Base-by-base conservation (phyloP, 2,888 invertebrate genomes). In the Drosophila macrospina region DNA sequence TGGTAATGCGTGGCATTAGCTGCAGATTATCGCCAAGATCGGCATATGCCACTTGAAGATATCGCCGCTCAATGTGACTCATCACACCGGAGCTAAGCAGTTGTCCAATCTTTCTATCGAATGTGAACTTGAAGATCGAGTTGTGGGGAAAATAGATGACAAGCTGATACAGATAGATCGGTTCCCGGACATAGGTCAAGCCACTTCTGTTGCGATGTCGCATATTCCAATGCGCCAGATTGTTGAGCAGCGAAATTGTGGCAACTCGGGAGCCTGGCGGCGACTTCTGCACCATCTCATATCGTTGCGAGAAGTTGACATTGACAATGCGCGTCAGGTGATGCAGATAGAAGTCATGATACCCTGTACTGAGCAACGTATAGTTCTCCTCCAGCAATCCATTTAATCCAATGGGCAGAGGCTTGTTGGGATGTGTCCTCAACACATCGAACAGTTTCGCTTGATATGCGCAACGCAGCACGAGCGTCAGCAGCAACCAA, bases 401-500 rank as follows among this genome's bases (percentile, higher is more conserved):
- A 0, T 55, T 20, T 1, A 88, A 67, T 2, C 68, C 79, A 3
- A 24, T 6, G 3, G 91, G 91, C 60, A 86, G 26, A 2, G 67
- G 70, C 4, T 66, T 48, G 6, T 78, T 74, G 5, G 56, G 63
- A 0, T 76, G 73, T 20, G 71, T 59, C 6, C 90, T 89, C 52
- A 91, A 62, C 15, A 88, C 79, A 20, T 90, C 88, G 44, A 88
- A 91, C 28, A 91, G 41, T n/a, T 90, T 90, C 0, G 89, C 91
- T 68, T 91, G 91, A 51, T 91, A 91, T 28, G 90, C 90, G 37
- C 84, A 87, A 2, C 91, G 89, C 30, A 91, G 44, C 8, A 91
- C 78, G 2, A 91, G 52, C 0, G 88, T 81, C 1, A 79, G 60
- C 0, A 90, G 32, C 7, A 91, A 42, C 91, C 91, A 91, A 7